Evolutionary conservation across 2,888 invertebrate genomes (phyloP), one percentile per base, ranked within the genome.

Genomic region (Lochmaea crataegi): DNA sequence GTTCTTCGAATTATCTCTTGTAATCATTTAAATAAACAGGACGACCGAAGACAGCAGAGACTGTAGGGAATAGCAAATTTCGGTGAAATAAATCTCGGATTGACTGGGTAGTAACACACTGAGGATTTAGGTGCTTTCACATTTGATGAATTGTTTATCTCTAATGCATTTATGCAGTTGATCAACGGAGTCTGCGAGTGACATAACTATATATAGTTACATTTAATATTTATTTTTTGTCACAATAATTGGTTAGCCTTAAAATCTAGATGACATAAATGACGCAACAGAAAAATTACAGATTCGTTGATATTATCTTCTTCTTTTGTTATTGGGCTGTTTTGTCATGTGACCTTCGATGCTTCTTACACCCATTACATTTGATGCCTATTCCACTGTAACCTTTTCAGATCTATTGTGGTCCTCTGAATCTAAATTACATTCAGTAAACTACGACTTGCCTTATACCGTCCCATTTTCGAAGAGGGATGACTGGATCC

Each of bases 21-120:
- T 22, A 26, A 14, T 26, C 32, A 32, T 58, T 58, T 16, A 58
- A 58, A 58, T 32, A 58, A 58, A 58, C 32, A 58, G 58, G 32
- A 32, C 26, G 26, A 58, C 32, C 58, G 58, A 32, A 58, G 58
- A 58, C 58, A 14, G 32, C 2, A 58, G 58, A 58, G n/a, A 58
- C 58, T 58, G 58, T 32, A 32, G 58, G n/a, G 58, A 58, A 26
- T 26, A 58, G 58, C 58, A 58, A 58, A 26, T 58, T 58, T 12
- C 16, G 16, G 53, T 9, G 53, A 53, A 53, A 16, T 53, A 53
- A 53, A 18, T 53, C 18, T 18, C 9, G 9, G 53, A 18, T 53
- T 53, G 53, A 53, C 16, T 18, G 16, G 18, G 53, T 18, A 9
- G 18, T 53, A 9, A 16, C n/a, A 16, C 18, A 2, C 16, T 2